phyloP scores from a whole-genome alignment of 2,888 invertebrate genomes.

The Chorisops tibialis region DNA sequence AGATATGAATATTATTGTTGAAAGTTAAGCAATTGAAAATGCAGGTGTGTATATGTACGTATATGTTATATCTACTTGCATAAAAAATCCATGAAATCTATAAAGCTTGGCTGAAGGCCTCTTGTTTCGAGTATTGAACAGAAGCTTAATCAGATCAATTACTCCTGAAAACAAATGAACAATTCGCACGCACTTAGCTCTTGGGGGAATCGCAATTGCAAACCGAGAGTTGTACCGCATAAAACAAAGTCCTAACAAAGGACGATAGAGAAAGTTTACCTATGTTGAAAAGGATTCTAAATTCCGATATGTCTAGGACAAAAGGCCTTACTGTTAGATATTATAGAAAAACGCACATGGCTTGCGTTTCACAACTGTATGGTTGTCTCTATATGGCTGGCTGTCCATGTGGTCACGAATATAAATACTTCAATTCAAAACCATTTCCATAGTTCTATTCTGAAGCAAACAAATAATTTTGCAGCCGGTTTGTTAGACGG shows the following conservation, averaged over 20 bases:
- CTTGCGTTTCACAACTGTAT: no score
- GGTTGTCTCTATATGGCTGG: no score
- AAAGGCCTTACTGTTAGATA: no score
- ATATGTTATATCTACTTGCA: no score
- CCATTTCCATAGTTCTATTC: constrained; percentile 20
- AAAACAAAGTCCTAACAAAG: constrained; percentile 1
- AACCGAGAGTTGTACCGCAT: constrained; percentile 16
- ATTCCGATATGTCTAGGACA: no score
- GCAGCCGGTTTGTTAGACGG: no score
- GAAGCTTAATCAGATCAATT: constrained; percentile 32
- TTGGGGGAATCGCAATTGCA: constrained; percentile 17
- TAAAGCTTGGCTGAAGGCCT: not conserved
- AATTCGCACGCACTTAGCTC: constrained; percentile 31
- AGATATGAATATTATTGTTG: no score
- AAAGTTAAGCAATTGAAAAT: no score
- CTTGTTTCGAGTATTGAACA: constrained; percentile 6
- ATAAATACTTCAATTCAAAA: not conserved
- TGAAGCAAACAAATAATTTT: constrained; percentile 5
- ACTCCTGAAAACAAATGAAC: constrained; percentile 31
- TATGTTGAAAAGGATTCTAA: not conserved
- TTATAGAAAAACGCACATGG: no score
- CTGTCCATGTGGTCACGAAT: no score
- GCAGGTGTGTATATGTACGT: no score
- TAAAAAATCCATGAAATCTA: no score
- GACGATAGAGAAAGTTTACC: constrained; percentile 4